These are phyloP conservation scores for Melanogrammus aeglefinus DNA, from an alignment of 2,797 vertebrate species.

Conservation along the genomic window DNA sequence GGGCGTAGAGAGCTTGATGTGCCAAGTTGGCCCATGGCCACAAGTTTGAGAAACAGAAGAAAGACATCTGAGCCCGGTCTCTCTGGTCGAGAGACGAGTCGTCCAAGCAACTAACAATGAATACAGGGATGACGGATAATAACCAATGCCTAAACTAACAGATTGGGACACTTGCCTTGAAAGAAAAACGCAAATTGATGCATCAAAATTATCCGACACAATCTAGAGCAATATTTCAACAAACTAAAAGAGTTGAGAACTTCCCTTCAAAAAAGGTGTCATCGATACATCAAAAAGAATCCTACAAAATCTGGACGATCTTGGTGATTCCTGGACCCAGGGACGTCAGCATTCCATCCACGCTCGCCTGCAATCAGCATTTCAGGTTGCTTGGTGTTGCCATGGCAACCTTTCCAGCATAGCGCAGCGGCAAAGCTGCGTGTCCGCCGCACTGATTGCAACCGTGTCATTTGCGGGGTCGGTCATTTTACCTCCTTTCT, in stretches of 20 bases:
- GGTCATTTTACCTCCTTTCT: neutral
- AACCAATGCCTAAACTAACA: neutral
- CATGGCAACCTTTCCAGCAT: neutral
- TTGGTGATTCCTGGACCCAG: neutral
- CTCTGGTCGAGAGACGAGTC: neutral
- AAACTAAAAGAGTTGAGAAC: neutral
- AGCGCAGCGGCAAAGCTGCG: neutral
- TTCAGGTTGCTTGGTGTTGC: slow-evolving; percentile 26
- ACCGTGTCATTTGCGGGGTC: neutral
- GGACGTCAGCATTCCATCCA: neutral
- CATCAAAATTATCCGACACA: neutral
- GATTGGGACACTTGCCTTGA: neutral
- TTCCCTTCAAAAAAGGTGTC: neutral
- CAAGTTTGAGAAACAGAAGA: neutral
- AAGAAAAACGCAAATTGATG: neutral
- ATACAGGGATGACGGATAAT: neutral
- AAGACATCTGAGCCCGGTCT: neutral
- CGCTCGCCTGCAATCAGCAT: slow-evolving; percentile 35
- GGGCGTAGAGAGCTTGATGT: neutral
- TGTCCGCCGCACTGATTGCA: neutral
- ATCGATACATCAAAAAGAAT: neutral
- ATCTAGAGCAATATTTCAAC: too few relatives aligned
- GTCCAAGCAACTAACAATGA: neutral
- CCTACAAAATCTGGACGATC: neutral
- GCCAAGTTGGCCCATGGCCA: neutral